Percentiles rank a stretch among this genome's conserved stretches.
These are phyloP conservation scores for Empidonax traillii DNA, from an alignment of 2,113 vertebrate species.

Conservation along the genomic window DNA sequence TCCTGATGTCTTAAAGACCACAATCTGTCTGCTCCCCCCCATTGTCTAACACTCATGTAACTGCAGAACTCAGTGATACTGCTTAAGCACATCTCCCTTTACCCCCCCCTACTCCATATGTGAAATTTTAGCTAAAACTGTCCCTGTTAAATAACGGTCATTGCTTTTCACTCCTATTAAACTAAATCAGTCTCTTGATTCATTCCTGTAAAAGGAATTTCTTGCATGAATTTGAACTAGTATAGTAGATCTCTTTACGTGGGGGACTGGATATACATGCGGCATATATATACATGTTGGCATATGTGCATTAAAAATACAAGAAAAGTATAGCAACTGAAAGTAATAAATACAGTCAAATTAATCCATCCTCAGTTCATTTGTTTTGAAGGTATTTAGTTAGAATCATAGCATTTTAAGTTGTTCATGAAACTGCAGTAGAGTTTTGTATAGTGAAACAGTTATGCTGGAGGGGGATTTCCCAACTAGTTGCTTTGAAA, in stretches of 20 bases:
- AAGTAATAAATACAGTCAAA: not conserved
- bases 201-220: not conserved
- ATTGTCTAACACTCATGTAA: not conserved
- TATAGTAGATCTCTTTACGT: not conserved
- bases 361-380: not conserved
- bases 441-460: not conserved
- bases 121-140: not conserved
- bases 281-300: not conserved
- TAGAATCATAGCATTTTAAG: not conserved
- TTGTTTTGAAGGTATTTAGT: not conserved
- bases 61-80: not conserved
- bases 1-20: not conserved
- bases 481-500: not conserved
- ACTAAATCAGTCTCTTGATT: not conserved
- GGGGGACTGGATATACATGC: not conserved
- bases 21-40: fast-evolving
- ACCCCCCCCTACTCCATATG: not conserved
- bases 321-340: not conserved
- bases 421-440: not conserved
- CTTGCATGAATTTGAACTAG: not conserved
- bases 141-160: not conserved
- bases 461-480: not conserved
- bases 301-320: not conserved
- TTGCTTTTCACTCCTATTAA: not conserved
- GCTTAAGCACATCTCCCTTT: not conserved